Conservation (phyloP, 2,888 invertebrate genomes). For the Nasonovia ribisnigri region DNA sequence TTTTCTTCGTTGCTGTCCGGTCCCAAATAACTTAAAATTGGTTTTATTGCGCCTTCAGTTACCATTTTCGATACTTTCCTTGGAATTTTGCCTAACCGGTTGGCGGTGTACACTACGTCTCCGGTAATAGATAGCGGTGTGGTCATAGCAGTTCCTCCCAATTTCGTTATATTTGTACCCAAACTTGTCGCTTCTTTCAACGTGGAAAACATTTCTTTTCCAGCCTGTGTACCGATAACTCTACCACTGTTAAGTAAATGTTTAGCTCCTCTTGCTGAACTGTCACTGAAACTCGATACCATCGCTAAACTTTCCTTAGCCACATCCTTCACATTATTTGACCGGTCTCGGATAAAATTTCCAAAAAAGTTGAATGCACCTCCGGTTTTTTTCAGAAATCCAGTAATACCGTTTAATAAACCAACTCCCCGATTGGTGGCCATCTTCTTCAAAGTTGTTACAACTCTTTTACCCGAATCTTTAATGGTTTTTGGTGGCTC, state of each 20-base stretch:
- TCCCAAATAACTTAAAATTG: accelerated
- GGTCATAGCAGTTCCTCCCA: neutral
- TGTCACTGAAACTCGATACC: neutral
- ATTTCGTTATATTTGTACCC: neutral
- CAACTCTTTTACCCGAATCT: neutral
- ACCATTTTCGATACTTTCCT: neutral
- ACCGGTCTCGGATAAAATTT: neutral
- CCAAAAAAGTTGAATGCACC: neutral
- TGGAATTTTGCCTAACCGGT: neutral
- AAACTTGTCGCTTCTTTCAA: neutral
- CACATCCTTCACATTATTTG: neutral
- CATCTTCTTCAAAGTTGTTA: neutral
- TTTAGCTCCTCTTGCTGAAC: neutral
- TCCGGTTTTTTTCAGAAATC: neutral
- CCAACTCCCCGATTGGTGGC: neutral
- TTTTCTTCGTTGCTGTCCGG: neutral
- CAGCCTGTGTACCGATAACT: neutral
- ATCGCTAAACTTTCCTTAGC: neutral
- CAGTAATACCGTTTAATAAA: neutral
- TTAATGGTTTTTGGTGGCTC: too few species aligned
- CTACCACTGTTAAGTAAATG: neutral
- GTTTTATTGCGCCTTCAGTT: neutral
- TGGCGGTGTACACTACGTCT: neutral
- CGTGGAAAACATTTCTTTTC: too few species aligned
- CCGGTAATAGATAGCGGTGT: neutral